Evolutionary conservation across 2,888 invertebrate species (phyloP), one percentile per base, ranked within the genome.

Genomic region (Ecliptopera silaceata): DNA sequence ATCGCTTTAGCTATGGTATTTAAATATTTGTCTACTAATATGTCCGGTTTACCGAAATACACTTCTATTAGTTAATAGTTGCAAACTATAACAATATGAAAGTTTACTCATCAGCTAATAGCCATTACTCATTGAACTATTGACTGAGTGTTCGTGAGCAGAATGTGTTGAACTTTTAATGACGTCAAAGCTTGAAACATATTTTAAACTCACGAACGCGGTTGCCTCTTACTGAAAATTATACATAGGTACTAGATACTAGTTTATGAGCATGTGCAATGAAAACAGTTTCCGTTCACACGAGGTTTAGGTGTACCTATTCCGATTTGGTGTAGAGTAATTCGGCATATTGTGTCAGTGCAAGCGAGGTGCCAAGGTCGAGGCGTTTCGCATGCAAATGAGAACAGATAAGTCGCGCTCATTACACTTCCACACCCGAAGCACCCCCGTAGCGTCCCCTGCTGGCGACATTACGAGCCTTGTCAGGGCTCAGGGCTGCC

Each of bases 291-390:
- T 36, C 29, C 6, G 36, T 15, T 45, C 26, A 26, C 41, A 13
- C 4, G 20, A 13, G 42, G 26, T 26, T 48, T 31, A 46, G 39
- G 45, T 41, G 31, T 32, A 46, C 17, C 20, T n/a, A n/a, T n/a
- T n/a, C 45, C 17, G 36, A 38, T 13, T 22, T 20, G 29, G 18
- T 34, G 11, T 22, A 42, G n/a, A 20, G 46, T 45, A 72, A 71
- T 82, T 82, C 77, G 72, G 74, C 74, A 75, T 74, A 26, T 26
- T 26, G 77, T 57, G 80, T 71, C 73, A 76, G 71, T 80, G 80
- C 80, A 79, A 84, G 75, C 64, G 64, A 72, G 80, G 83, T 84
- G 86, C 82, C 88, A 89, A 89, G 89, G 90, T 88, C 89, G 88
- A 77, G 80, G 77, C 77, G 82, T 83, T 81, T 71, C 74, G 82